Conservation (phyloP, 2,888 invertebrate species). For the Balanococcus diminutus region DNA sequence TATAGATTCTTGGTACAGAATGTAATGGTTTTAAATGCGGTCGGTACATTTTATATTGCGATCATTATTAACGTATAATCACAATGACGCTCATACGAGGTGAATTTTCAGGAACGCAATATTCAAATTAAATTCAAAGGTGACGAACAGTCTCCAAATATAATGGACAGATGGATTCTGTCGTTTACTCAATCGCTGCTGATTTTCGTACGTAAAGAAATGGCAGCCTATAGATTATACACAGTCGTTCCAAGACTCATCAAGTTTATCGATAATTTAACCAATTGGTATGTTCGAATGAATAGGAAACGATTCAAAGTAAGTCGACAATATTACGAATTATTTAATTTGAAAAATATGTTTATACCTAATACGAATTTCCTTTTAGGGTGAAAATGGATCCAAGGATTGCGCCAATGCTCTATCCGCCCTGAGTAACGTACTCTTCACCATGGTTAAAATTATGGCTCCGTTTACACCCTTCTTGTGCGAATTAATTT, state of each 20-base stretch:
- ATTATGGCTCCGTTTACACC: constrained; percentile 99
- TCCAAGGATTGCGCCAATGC: constrained; percentile 81
- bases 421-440: constrained; percentile 84
- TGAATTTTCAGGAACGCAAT: constrained; percentile 35
- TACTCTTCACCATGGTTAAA: constrained; percentile 84
- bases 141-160: constrained; percentile 65
- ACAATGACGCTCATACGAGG: neutral
- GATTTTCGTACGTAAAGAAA: constrained; percentile 86
- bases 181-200: constrained; percentile 95
- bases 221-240: constrained; percentile 92
- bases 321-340: constrained; percentile 42
- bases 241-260: constrained; percentile 93
- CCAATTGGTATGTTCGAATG: constrained; percentile 98
- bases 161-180: constrained; percentile 97
- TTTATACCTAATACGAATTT: neutral
- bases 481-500: constrained; percentile 94
- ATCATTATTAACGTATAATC: too few relatives aligned
- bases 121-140: constrained; percentile 48
- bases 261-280: constrained; percentile 95
- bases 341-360: too few relatives aligned
- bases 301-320: constrained; percentile 90
- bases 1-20: constrained; percentile 94
- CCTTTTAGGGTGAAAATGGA: constrained; percentile 76
- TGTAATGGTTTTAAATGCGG: constrained; percentile 73
- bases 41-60: neutral